phyloP scores from a whole-genome alignment of 2,888 invertebrate genomes.

The Psococerastis gibbosa region DNA sequence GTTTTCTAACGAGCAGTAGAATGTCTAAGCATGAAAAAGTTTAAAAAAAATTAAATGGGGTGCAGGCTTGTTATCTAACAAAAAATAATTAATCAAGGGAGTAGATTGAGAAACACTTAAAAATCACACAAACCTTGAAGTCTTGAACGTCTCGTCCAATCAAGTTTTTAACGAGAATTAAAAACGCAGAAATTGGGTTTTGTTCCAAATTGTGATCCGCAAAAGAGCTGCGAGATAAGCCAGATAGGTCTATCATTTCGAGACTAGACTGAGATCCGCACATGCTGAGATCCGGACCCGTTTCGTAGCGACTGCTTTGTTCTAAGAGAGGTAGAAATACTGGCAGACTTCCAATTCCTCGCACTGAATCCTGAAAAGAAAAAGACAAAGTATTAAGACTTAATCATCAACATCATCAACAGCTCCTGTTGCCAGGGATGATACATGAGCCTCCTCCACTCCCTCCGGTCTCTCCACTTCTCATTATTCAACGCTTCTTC shows the following conservation, averaged over 20 bases:
- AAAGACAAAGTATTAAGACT: slow-evolving; percentile 8
- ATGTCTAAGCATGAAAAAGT: too few relatives aligned
- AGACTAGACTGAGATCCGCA: slow-evolving; percentile 20
- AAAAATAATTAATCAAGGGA: too few relatives aligned
- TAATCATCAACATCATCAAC: slow-evolving; percentile 1
- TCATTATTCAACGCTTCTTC: too few relatives aligned
- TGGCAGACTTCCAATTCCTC: slow-evolving; percentile 39
- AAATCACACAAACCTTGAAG: too few relatives aligned
- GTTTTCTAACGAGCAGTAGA: too few relatives aligned
- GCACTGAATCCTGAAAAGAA: slow-evolving; percentile 29
- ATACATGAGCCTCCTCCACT: too few relatives aligned
- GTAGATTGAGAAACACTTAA: too few relatives aligned
- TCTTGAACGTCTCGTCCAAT: too few relatives aligned
- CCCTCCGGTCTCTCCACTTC: too few relatives aligned
- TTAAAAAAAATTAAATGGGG: too few relatives aligned
- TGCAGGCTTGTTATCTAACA: too few relatives aligned
- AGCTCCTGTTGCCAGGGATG: not conserved
- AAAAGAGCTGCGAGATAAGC: slow-evolving; percentile 29
- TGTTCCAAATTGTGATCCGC: slow-evolving; percentile 36
- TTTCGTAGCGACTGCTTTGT: slow-evolving; percentile 19
- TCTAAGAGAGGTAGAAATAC: slow-evolving; percentile 37
- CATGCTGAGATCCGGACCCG: slow-evolving; percentile 13
- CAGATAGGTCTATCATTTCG: slow-evolving; percentile 32
- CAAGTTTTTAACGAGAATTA: slow-evolving; percentile 35
- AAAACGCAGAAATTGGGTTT: slow-evolving; percentile 36